Evolutionary conservation across 2,113 vertebrate species (phyloP), one percentile per base, ranked within the genome.

Genomic region (Sander lucioperca): DNA sequence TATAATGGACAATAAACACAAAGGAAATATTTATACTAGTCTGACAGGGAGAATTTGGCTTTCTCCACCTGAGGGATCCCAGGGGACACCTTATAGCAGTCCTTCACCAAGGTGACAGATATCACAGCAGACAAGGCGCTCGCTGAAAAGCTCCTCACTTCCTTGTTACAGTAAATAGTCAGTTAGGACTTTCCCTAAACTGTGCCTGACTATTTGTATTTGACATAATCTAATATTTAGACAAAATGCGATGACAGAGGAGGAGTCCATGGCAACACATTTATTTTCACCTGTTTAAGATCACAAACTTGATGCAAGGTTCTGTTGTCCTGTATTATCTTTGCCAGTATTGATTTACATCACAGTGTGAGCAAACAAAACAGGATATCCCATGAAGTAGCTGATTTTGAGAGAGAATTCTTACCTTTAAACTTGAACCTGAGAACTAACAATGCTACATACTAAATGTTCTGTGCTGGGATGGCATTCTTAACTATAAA

Each of bases 1-100:
- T 83, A 86, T 88, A 93, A 91, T 92, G 77, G 76, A 88, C 68
- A 86, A 80, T 88, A 91, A 92, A 87, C 70, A 87, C 84, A 91
- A 88, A 87, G 82, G 88, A 90, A 91, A 92, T 91, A 89, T 90
- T 92, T 85, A 85, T 91, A 86, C 86, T 14, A 39, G 71, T 71
- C 89, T 87, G 93, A 95, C 93, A 91, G 69, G 19, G 58, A 72
- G 74, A 87, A 91, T 92, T 88, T 90, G 65, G 61, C 18, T 72
- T 82, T 84, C 64, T 74, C 69, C 76, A 92, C 86, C 84, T 83
- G 85, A 92, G 80, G 78, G 64, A 82, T 93, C 88, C 89, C 90
- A 54, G 80, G 73, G 87, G 87, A 91, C 19, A 67, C 79, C 77
- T 74, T 39, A 67, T 84, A 71, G 77, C 82, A 33, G 58, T 78